phyloP scores from a whole-genome alignment of 2,797 vertebrate species.

The Chloroceryle inda region DNA sequence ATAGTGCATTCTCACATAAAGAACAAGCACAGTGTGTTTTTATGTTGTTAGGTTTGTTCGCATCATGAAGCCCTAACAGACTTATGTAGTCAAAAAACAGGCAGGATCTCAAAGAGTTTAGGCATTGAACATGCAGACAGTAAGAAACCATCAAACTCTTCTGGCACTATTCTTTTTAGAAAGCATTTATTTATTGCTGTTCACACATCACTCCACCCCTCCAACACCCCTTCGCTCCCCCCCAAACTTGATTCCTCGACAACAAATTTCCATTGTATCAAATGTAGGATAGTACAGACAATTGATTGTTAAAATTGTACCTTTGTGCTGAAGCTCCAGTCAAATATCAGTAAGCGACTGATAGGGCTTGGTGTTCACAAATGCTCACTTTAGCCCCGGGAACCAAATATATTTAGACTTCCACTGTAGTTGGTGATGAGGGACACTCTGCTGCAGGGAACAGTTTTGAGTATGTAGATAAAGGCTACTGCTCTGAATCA shows the following conservation, averaged over 20 bases:
- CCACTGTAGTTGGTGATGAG: neutral
- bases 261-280: neutral
- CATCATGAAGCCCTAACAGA: neutral
- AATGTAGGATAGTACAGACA: neutral
- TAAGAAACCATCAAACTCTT: neutral
- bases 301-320: neutral
- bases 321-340: neutral
- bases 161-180: neutral
- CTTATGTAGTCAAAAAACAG: neutral
- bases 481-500: neutral
- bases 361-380: neutral
- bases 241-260: neutral
- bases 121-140: neutral
- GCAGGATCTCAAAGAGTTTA: neutral
- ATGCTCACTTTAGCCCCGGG: neutral
- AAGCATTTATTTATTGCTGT: neutral
- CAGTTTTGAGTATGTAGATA: neutral
- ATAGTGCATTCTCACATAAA: neutral
- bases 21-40: neutral
- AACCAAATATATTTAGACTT: neutral
- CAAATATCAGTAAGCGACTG: neutral
- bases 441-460: neutral
- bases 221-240: accelerated
- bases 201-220: neutral
- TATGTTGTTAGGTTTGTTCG: neutral